Evolutionary conservation across 2,113 vertebrate species (phyloP).

Genomic region (Pollimyrus isidori): DNA sequence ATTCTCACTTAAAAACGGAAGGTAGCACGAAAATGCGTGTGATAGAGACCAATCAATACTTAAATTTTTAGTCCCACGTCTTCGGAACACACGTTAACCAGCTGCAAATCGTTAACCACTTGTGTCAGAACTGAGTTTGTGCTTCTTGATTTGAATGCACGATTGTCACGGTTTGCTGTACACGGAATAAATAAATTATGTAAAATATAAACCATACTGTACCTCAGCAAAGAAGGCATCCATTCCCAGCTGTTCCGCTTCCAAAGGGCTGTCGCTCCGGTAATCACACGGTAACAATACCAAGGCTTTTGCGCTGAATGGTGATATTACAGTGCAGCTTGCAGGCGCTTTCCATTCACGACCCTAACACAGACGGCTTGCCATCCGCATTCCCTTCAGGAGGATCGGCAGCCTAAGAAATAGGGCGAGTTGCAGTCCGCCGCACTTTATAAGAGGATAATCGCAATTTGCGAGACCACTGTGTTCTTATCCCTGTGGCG

Average conservation of each 20-base stretch:
- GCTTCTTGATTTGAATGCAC: background rate
- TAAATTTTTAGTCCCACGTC: background rate
- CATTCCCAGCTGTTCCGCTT: conserved; percentile 23
- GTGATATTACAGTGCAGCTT: conserved; percentile 6
- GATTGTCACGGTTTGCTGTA: background rate
- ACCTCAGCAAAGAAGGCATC: conserved; percentile 38
- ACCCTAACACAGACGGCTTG: conserved; percentile 17
- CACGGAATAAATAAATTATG: background rate
- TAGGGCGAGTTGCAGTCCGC: background rate
- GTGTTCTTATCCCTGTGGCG: background rate
- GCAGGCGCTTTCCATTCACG: conserved; percentile 32
- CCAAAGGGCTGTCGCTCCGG: conserved; percentile 1
- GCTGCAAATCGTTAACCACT: background rate
- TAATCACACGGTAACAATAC: conserved; percentile 15
- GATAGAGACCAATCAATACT: background rate
- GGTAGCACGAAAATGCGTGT: background rate
- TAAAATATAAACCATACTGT: background rate
- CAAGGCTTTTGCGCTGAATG: conserved; percentile 11
- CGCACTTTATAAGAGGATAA: background rate
- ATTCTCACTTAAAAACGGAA: background rate
- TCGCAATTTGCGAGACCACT: background rate
- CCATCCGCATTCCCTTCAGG: conserved; percentile 19
- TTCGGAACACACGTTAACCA: background rate
- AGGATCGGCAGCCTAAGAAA: background rate
- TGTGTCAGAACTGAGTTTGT: background rate